Base-by-base conservation (phyloP, 1,140 invertebrate species). In the Drosophila orosa region DNA sequence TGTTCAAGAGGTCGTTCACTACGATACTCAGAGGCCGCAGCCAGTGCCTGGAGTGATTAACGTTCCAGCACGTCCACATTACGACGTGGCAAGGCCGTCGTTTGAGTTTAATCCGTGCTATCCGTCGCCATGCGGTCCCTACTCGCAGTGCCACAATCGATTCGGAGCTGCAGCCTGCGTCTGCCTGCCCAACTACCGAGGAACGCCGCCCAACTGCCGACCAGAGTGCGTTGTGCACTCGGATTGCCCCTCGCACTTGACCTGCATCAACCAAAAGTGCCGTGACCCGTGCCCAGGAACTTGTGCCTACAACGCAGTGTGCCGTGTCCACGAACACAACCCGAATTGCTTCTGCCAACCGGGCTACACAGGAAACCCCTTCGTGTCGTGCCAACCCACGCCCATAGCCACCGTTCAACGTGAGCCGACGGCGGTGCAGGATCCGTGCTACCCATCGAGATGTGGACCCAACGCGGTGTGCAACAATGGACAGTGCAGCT, bases 261-360 rank as follows among this genome's bases (percentile, higher is more conserved):
- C 97, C 74, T 97, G 96, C 80, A 92, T 96, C 13, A 96, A 96
- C 86, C 95, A 97, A 78, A 97, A 97, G 92, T 97, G 96, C 82
- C 92, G 94, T 17, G 95, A 97, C 92, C 96, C 96, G 15, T 97
- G 96, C 67, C 93, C 94, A 35, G 95, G 95, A 57, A 94, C 95
- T 3, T 97, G 97, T 92, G 96, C 96, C 6, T 92, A 95, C 45
- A 96, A 95, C 91, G 95, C 96, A 0, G 93, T 95, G 48, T 97
- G 96, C 82, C 94, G 94, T 17, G 96, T 97, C 0, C 91, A 95
- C 12, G 95, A 96, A 86, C 96, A 97, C 73, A 93, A 94, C 17
- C 95, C 96, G 1, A 94, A 95, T 37, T 97, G 97, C 84, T 93
- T 93, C 54, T 97, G 96, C 86, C 82, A 95, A 35, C 90, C 94